A percentile compares a stretch with the other conserved stretches of the same genome.
Conservation (phyloP, 2,888 invertebrate species). For the Dendrolimus pini region DNA sequence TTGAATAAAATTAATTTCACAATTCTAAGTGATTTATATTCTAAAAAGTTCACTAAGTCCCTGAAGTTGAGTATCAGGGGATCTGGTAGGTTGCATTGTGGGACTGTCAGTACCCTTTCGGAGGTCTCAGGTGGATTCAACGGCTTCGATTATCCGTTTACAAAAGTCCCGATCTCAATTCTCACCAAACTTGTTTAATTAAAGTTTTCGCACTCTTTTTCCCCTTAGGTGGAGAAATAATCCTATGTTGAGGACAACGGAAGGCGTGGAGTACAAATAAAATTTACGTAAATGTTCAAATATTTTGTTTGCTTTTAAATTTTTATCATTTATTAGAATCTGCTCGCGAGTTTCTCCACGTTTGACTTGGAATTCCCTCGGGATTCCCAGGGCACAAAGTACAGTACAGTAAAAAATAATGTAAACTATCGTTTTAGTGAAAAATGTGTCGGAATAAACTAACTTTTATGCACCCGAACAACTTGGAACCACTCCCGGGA, state of each 20-base stretch:
- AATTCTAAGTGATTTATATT: background rate
- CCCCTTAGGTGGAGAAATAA: conserved; percentile 69
- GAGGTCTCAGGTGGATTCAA: conserved; percentile 57
- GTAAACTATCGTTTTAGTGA: no score
- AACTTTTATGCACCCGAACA: no score
- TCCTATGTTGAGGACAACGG: conserved; percentile 50
- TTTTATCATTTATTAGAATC: no score
- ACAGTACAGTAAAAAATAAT: no score
- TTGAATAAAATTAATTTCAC: background rate
- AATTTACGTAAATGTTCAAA: background rate
- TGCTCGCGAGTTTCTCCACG: no score
- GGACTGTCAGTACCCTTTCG: conserved; percentile 33
- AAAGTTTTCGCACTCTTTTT: conserved; percentile 76
- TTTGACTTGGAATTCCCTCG: no score
- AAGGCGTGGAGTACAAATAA: conserved; percentile 17
- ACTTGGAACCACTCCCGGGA: no score
- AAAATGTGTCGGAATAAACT: no score
- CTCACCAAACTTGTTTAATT: conserved; percentile 74
- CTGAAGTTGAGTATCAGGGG: background rate
- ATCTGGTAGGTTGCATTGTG: conserved; percentile 22
- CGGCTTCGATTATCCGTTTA: conserved; percentile 71
- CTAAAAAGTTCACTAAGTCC: conserved; percentile 12
- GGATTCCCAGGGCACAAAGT: no score
- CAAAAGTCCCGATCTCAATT: conserved; percentile 67
- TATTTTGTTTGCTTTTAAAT: no score